Percentiles rank a stretch among this genome's conserved stretches.
phyloP scores from a whole-genome alignment of 2,888 invertebrate species.

The Dinocampus coccinellae region DNA sequence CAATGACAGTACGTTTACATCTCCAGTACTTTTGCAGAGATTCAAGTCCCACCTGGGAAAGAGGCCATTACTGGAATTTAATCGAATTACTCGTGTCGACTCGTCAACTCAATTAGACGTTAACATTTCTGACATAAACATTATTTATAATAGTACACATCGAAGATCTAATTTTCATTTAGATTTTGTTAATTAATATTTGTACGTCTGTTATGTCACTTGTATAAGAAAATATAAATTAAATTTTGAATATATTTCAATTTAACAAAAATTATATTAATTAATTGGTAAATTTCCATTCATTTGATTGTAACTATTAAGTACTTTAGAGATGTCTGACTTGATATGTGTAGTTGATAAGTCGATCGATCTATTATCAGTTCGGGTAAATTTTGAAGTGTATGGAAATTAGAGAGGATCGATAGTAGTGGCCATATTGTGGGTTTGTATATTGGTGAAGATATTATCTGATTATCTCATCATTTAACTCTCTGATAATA shows the following conservation, averaged over 20 bases:
- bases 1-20: background rate
- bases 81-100: conserved; percentile 60
- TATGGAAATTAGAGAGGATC: conserved; percentile 56
- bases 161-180: conserved; percentile 54
- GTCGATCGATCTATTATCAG: background rate
- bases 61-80: conserved; percentile 30
- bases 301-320: too few species aligned
- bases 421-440: conserved; percentile 58
- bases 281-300: too few species aligned
- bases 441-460: conserved; percentile 37
- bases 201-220: conserved; percentile 51
- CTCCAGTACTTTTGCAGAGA: background rate
- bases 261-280: too few species aligned
- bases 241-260: background rate
- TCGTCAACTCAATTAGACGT: conserved; percentile 63
- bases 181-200: conserved; percentile 56
- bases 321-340: too few species aligned
- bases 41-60: background rate
- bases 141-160: conserved; percentile 57
- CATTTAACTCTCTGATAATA: background rate
- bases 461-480: conserved; percentile 11
- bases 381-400: background rate
- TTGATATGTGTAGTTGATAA: too few species aligned
- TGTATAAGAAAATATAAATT: conserved; percentile 20
- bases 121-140: conserved; percentile 59